A percentile compares a stretch with the other conserved stretches of the same genome.
These are phyloP conservation scores for Caenorhabditis sp. DNA, from an alignment of 2,888 invertebrate species.

Conservation along the genomic window DNA sequence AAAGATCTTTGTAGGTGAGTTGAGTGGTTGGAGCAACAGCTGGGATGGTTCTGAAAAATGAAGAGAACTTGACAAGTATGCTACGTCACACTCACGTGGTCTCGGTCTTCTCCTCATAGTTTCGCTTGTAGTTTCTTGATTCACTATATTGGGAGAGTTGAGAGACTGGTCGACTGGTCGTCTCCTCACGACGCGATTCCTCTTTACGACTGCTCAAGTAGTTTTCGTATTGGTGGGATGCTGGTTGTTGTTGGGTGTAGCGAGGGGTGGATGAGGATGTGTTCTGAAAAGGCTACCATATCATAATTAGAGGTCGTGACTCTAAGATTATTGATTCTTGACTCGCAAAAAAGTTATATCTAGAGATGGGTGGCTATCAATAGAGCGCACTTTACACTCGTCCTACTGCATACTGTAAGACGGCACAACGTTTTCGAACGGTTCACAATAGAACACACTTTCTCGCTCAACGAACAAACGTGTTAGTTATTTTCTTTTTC, in stretches of 20 bases:
- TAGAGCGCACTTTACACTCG: no score
- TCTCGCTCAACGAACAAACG: no score
- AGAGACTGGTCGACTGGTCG: conserved; percentile 46
- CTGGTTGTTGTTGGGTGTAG: conserved; percentile 19
- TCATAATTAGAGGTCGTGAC: no score
- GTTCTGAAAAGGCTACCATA: conserved; percentile 11
- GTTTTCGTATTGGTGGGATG: conserved; percentile 38
- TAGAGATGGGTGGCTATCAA: no score
- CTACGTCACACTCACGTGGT: conserved; percentile 45
- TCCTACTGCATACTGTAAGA: no score
- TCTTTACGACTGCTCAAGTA: conserved; percentile 42
- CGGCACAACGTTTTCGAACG: no score
- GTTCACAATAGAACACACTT: no score
- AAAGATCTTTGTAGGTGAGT: conserved; percentile 42
- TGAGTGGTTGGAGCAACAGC: conserved; percentile 26
- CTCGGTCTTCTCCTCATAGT: conserved; percentile 56
- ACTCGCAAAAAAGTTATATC: no score
- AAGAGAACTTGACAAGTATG: no score
- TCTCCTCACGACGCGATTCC: conserved; percentile 46
- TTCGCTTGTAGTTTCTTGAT: conserved; percentile 46
- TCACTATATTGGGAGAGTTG: conserved; percentile 53
- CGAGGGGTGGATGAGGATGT: background rate
- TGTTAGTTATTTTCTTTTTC: no score
- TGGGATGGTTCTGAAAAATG: conserved; percentile 33
- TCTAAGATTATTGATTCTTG: no score